Percentiles rank a stretch among this genome's conserved stretches.
Conservation (phyloP, 1,140 invertebrate genomes). For the Drosophila subobscura region DNA sequence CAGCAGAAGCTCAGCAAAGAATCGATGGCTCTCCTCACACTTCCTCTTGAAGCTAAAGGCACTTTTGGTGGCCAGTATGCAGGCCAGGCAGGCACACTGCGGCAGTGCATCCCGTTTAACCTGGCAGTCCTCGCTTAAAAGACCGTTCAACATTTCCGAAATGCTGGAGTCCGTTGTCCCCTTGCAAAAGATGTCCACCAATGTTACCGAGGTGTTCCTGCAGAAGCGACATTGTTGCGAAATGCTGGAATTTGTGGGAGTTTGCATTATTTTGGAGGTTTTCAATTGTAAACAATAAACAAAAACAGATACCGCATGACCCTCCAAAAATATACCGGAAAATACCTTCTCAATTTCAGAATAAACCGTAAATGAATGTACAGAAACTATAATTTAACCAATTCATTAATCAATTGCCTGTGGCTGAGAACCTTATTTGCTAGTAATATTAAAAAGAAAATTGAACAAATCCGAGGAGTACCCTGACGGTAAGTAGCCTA, state of each 20-base stretch:
- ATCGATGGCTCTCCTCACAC: constrained; percentile 37
- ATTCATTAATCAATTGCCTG: no score
- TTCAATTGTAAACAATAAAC: no score
- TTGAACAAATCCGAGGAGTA: no score
- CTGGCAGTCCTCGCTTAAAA: constrained; percentile 19
- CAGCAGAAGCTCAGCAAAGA: constrained; percentile 26
- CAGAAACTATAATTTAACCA: no score
- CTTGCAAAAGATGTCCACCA: constrained; percentile 31
- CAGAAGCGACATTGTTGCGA: constrained; percentile 29
- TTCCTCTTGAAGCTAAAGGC: constrained; percentile 35
- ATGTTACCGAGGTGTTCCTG: constrained; percentile 14
- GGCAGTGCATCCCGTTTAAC: constrained; percentile 34
- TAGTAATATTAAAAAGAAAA: no score
- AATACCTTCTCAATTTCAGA: no score
- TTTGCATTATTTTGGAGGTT: neutral
- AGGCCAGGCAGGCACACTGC: constrained; percentile 38
- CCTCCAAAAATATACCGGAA: no score
- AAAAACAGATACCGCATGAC: no score
- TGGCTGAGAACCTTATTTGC: no score
- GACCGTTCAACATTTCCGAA: constrained; percentile 35
- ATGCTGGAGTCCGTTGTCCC: constrained; percentile 25
- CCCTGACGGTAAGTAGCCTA: no score
- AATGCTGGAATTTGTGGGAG: neutral
- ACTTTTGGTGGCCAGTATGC: constrained; percentile 36
- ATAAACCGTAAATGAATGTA: no score